Base-by-base conservation (phyloP, 1,140 invertebrate genomes). In the Drosophila neocordata region DNA sequence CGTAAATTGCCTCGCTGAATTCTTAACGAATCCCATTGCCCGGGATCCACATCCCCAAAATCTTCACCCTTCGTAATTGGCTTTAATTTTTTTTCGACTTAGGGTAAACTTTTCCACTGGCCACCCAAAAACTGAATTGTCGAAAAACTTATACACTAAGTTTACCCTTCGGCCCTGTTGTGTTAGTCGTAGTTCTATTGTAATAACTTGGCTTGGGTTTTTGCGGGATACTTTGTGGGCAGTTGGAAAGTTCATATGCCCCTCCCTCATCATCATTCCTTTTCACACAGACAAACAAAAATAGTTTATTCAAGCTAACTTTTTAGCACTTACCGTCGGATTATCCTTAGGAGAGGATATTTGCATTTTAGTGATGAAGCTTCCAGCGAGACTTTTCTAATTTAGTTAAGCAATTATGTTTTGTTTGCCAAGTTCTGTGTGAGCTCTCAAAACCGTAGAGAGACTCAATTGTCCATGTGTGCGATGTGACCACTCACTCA, bases 21-120 rank as follows among this genome's bases (percentile, higher is more conserved):
- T 73, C 24, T 18, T 62, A 57, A 57, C 27, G 13, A 57, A 67
- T 55, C 31, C 34, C 22, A n/a, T 18, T 13, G 44, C 51, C 34
- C 20, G 56, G 12, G 27, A 44, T 15, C 35, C 48, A 51, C 24
- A 15, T 13, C 52, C 57, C 34, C 38, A n/a, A 53, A 56, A 62
- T 34, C 63, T 48, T 51, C 67, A 35, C 55, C 66, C 34, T 52
- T 56, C 63, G 59, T 75, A 74, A 82, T 82, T 82, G 79, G 53
- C 72, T 79, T 75, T 69, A 83, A 84, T 79, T 82, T 62, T 38
- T 44, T 38, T 48, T 11, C n/a, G 35, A 22, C 41, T 37, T 31
- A 41, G 35, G 58, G 8, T 27, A 67, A 82, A 78, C 53, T 71
- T 87, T 71, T 31, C n/a, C 8, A 56, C n/a, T 52, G 15, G 62